Evolutionary conservation across 2,113 vertebrate genomes (phyloP).

Genomic region (Neoarius graeffei): DNA sequence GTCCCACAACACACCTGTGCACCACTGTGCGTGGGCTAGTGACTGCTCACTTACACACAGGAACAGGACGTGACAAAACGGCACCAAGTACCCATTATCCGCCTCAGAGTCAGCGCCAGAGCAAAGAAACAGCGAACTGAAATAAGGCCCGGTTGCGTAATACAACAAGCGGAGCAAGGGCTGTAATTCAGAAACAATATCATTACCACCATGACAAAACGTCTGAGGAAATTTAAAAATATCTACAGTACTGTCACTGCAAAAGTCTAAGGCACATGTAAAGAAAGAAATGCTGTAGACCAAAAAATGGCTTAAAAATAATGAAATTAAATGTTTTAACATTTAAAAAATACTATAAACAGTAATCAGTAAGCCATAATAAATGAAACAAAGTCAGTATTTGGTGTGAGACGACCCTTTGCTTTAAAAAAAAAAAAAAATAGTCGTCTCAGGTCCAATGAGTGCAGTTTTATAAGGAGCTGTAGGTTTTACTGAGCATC

Average conservation of each 20-base stretch:
- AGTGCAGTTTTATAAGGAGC: too few relatives aligned
- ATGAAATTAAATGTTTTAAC: too few relatives aligned
- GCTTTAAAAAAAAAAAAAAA: too few relatives aligned
- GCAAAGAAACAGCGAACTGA: slow-evolving; percentile 20
- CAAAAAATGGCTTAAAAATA: too few relatives aligned
- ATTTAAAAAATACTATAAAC: too few relatives aligned
- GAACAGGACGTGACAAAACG: slow-evolving; percentile 48
- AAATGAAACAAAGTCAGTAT: too few relatives aligned
- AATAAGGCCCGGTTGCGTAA: slow-evolving; percentile 11
- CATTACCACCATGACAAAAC: neutral
- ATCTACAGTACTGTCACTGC: neutral
- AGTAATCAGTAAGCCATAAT: too few relatives aligned
- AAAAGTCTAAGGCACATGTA: too few relatives aligned
- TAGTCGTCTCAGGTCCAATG: too few relatives aligned
- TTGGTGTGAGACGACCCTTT: too few relatives aligned
- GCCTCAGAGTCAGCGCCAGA: slow-evolving; percentile 3
- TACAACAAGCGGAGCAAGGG: neutral
- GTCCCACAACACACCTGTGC: slow-evolving; percentile 51
- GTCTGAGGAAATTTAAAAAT: neutral
- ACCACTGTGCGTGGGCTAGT: slow-evolving; percentile 19
- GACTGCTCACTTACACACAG: slow-evolving; percentile 44
- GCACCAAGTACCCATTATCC: slow-evolving; percentile 47
- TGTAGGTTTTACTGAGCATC: too few relatives aligned
- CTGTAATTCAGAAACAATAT: neutral
- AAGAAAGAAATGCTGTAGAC: too few relatives aligned